phyloP scores from a whole-genome alignment of 2,888 invertebrate genomes.

The Catocala sponsa region DNA sequence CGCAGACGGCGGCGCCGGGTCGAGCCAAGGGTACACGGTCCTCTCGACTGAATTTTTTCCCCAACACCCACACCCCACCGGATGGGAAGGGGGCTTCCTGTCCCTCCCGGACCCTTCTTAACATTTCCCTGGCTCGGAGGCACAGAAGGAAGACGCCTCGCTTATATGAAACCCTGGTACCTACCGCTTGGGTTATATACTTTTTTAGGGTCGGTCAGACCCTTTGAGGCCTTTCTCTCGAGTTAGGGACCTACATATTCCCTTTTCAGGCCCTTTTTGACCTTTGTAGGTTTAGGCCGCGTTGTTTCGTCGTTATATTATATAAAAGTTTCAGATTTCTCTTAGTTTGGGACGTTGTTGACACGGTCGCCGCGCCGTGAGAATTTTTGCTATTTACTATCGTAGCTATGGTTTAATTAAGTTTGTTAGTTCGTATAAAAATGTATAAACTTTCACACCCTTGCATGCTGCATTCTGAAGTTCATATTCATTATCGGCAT shows the following conservation, averaged over 20 bases:
- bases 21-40: slow-evolving; percentile 83
- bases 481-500: too few relatives aligned
- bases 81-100: slow-evolving; percentile 75
- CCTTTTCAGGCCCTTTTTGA: slow-evolving; percentile 78
- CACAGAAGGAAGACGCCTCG: slow-evolving; percentile 83
- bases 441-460: background rate
- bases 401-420: slow-evolving; percentile 25
- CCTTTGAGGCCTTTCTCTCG: slow-evolving; percentile 77
- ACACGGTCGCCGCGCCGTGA: slow-evolving; percentile 17
- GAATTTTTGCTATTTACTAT: slow-evolving; percentile 36
- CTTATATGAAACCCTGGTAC: slow-evolving; percentile 82
- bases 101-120: slow-evolving; percentile 85
- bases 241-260: slow-evolving; percentile 82
- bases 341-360: slow-evolving; percentile 50
- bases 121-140: slow-evolving; percentile 85
- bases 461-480: too few relatives aligned
- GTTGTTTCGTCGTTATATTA: slow-evolving; percentile 69
- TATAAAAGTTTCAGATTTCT: slow-evolving; percentile 72
- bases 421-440: slow-evolving; percentile 5
- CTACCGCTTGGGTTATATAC: slow-evolving; percentile 81
- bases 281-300: slow-evolving; percentile 76
- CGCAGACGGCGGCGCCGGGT: slow-evolving; percentile 83
- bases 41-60: slow-evolving; percentile 84
- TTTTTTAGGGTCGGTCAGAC: slow-evolving; percentile 85
- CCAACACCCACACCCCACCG: slow-evolving; percentile 75